Evolutionary conservation across 2,797 vertebrate genomes (phyloP).

Genomic region (Triplophysa bombifrons): DNA sequence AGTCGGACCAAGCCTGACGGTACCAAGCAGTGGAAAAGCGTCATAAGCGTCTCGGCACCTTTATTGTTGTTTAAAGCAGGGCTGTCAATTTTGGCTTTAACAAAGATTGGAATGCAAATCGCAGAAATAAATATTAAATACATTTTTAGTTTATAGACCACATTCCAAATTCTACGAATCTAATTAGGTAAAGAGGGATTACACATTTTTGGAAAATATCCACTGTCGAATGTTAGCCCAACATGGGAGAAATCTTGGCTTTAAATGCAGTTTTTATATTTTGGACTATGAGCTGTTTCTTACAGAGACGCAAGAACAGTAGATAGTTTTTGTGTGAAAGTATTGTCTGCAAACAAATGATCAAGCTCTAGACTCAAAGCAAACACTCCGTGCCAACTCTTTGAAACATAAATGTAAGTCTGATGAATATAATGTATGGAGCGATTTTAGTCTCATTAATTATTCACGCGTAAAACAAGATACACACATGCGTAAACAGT

Average conservation of each 20-base stretch:
- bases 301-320: neutral
- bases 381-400: constrained; percentile 7
- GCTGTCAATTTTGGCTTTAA: neutral
- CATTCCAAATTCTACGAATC: no score
- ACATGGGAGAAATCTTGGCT: neutral
- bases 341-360: constrained; percentile 7
- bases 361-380: neutral
- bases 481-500: no score
- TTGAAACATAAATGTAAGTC: constrained; percentile 19
- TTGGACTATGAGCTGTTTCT: constrained; percentile 4
- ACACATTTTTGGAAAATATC: neutral
- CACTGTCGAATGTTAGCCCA: neutral
- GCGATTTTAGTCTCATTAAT: no score
- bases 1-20: no score
- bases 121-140: no score
- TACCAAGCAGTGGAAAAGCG: no score
- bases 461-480: no score
- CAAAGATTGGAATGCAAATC: neutral
- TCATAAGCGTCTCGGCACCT: neutral
- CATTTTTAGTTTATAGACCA: no score
- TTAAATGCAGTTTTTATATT: neutral
- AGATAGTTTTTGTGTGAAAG: constrained; percentile 1
- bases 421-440: constrained; percentile 1
- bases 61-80: neutral
- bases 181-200: neutral